A percentile compares a stretch with the other conserved stretches of the same genome.
Conservation (phyloP, 2,113 vertebrate genomes). For the Nymphicus hollandicus region DNA sequence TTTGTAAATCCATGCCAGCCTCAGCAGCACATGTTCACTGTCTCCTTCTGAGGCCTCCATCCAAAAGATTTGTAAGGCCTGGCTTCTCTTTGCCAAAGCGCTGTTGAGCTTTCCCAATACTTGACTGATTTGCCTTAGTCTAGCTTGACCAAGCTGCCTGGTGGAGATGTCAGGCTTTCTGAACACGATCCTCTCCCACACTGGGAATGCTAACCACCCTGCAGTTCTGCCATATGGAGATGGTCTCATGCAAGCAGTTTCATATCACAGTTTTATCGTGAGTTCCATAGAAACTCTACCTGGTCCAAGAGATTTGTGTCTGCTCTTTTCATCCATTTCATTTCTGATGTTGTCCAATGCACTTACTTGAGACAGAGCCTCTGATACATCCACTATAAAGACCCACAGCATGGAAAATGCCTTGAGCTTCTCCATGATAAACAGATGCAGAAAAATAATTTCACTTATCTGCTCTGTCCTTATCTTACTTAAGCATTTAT, state of each 20-base stretch:
- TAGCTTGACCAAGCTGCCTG: background rate
- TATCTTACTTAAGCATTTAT: background rate
- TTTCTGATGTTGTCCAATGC: background rate
- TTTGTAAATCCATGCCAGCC: background rate
- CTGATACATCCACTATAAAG: background rate
- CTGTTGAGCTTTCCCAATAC: background rate
- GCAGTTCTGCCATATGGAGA: background rate
- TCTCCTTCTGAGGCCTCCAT: background rate
- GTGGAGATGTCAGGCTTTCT: background rate
- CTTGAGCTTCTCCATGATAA: background rate
- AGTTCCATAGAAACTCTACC: background rate
- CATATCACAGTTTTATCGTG: background rate
- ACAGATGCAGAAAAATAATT: background rate
- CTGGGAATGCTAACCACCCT: accelerated
- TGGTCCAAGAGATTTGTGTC: background rate
- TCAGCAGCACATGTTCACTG: background rate
- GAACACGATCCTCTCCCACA: background rate
- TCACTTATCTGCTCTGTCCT: background rate
- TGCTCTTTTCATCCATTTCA: background rate
- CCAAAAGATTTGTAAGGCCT: background rate
- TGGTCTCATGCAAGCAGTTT: background rate
- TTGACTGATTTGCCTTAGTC: background rate
- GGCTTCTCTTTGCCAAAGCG: background rate
- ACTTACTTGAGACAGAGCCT: background rate
- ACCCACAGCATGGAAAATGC: background rate